Evolutionary conservation across 2,888 invertebrate genomes (phyloP).

Genomic region (Melanostoma scalare): DNA sequence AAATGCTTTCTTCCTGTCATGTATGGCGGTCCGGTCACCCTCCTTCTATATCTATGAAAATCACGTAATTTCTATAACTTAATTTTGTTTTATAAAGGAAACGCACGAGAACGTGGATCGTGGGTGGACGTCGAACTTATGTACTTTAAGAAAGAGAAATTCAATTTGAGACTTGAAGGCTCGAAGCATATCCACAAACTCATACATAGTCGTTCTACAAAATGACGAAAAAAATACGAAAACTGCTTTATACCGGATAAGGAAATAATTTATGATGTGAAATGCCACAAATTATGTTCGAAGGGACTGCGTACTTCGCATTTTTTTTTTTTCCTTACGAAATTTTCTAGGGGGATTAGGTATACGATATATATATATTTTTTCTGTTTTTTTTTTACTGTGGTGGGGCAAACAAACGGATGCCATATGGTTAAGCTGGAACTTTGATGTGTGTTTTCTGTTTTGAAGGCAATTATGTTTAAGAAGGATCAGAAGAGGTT

Average conservation of each 20-base stretch:
- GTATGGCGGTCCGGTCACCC: slow-evolving; percentile 50
- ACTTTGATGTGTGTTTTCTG: neutral
- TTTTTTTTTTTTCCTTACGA: neutral
- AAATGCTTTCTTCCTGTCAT: slow-evolving; percentile 64
- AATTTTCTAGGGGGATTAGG: neutral
- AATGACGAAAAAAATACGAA: slow-evolving; percentile 29
- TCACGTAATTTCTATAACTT: slow-evolving; percentile 73
- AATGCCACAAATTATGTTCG: slow-evolving; percentile 57
- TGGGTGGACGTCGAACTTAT: slow-evolving; percentile 32
- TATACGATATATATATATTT: neutral
- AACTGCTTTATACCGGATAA: slow-evolving; percentile 35
- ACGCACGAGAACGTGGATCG: slow-evolving; percentile 36
- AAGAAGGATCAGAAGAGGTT: too few relatives aligned
- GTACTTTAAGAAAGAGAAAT: slow-evolving; percentile 40
- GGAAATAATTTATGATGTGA: slow-evolving; percentile 63
- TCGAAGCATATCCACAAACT: slow-evolving; percentile 34
- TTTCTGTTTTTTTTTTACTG: neutral
- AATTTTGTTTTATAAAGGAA: slow-evolving; percentile 59
- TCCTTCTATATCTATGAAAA: slow-evolving; percentile 64
- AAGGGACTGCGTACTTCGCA: slow-evolving; percentile 11
- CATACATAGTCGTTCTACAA: slow-evolving; percentile 21
- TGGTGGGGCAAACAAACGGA: neutral
- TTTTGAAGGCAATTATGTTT: neutral
- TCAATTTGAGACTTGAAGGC: slow-evolving; percentile 58
- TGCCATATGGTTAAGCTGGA: slow-evolving; percentile 14